A percentile compares a stretch with the other conserved stretches of the same genome.
phyloP scores from a whole-genome alignment of 1,140 invertebrate species.

The Megathymus violae region DNA sequence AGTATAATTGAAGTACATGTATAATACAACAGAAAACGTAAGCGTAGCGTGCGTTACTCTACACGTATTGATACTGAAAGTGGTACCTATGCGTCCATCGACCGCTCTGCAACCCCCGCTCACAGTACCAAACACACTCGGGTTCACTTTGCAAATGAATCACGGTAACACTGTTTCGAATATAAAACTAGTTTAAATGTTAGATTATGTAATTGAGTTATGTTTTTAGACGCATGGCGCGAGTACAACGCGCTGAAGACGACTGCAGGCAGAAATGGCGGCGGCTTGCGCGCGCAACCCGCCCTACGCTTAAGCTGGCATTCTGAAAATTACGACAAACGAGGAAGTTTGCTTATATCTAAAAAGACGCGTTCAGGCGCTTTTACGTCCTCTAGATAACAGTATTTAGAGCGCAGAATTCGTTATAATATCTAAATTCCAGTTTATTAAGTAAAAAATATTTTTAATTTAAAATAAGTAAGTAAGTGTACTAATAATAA shows the following conservation, averaged over 20 bases:
- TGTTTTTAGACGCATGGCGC: slow-evolving; percentile 66
- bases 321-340: slow-evolving; percentile 27
- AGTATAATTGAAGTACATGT: background rate
- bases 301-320: slow-evolving; percentile 59
- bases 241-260: slow-evolving; percentile 59
- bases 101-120: slow-evolving; percentile 37
- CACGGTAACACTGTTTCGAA: slow-evolving; percentile 37
- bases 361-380: background rate
- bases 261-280: slow-evolving; percentile 79
- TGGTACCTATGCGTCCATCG: slow-evolving; percentile 47
- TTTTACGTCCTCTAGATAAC: slow-evolving; percentile 1
- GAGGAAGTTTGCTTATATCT: too few relatives aligned
- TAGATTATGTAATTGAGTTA: slow-evolving; percentile 70
- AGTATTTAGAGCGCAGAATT: too few relatives aligned
- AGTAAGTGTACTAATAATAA: too few relatives aligned
- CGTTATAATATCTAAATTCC: too few relatives aligned
- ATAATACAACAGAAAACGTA: slow-evolving; percentile 32
- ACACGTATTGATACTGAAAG: slow-evolving; percentile 25
- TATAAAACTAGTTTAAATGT: slow-evolving; percentile 45
- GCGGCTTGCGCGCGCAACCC: slow-evolving; percentile 72
- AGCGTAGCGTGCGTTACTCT: slow-evolving; percentile 40
- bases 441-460: too few relatives aligned
- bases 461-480: too few relatives aligned
- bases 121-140: slow-evolving; percentile 39
- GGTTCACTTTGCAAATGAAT: slow-evolving; percentile 37